Base-by-base conservation (phyloP, 2,888 invertebrate genomes). In the Nymphalis urticae region DNA sequence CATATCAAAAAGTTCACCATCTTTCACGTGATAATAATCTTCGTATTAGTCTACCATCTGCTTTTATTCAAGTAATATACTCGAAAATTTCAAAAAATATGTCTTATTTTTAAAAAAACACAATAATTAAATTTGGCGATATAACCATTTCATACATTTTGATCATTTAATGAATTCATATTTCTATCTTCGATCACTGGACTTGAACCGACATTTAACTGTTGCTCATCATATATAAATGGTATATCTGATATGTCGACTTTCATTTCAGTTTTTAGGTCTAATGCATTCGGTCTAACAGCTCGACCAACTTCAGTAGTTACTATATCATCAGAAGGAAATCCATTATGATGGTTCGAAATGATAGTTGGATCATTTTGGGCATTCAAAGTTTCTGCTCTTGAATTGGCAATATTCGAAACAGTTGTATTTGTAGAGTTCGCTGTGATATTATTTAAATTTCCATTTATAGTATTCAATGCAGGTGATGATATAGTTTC, bases 191-290 rank as follows among this genome's bases (percentile, higher is more conserved):
- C 73, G 16, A 73, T 21, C 10, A 73, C 61, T 13, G 73, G 69
- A 67, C 69, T 73, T 27, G 54, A 50, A n/a, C 73, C 73, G 21
- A 71, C 63, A 51, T 71, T 65, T 17, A 73, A 61, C 27, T 71
- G 73, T n/a, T 48, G 56, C 24, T 71, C 67, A 16, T 73, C 73
- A 27, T 73, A 73, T 64, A 73, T 73, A 63, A 69, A 60, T 6
- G 73, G 69, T 10, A 42, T 48, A 56, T 73, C 73, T 17, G 67
- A 62, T 42, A 70, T 3, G 13, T 42, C 17, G 16, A 63, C 69
- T 16, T 66, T 59, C 24, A 59, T 62, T 48, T 64, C 62, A 13
- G 36, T 48, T 17, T 36, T 16, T 8, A 61, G 54, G 16, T 58
- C 61, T 62, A 72, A 59, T n/a, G 59, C 66, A 47, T 50, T 56